These are phyloP conservation scores for Apostichopus parvimensis DNA, from an alignment of 35 echinoderm and acorn worm genomes.

Conservation along the genomic window DNA sequence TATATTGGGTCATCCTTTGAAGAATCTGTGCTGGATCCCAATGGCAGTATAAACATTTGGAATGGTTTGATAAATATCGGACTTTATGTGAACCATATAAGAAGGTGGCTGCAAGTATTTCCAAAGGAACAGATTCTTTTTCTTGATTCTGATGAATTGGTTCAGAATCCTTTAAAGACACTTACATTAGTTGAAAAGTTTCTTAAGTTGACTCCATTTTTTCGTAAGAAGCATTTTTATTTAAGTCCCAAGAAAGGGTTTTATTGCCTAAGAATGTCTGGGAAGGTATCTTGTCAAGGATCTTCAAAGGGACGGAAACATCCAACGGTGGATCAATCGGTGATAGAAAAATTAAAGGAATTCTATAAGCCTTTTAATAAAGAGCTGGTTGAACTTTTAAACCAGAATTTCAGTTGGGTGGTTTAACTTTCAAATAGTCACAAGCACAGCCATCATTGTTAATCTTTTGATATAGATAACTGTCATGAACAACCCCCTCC, in stretches of 20 bases:
- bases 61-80: conserved; percentile 70
- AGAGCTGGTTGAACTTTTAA: background rate
- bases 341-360: conserved; percentile 28
- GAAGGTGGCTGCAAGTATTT: conserved; percentile 63
- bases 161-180: conserved; percentile 28
- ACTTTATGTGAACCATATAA: conserved; percentile 63
- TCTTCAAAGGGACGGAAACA: conserved; percentile 59
- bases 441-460: background rate
- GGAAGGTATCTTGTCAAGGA: conserved; percentile 15
- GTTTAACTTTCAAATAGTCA: background rate
- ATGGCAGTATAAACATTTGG: conserved; percentile 54
- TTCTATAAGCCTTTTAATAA: conserved; percentile 56
- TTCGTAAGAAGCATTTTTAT: conserved; percentile 50
- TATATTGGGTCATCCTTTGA: conserved; percentile 57
- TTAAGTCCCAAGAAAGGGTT: conserved; percentile 55
- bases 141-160: conserved; percentile 55
- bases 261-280: conserved; percentile 54
- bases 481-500: too few species aligned
- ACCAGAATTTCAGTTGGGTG: conserved; percentile 34
- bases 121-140: conserved; percentile 58
- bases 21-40: conserved; percentile 53
- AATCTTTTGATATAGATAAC: background rate
- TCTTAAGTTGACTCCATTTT: conserved; percentile 46
- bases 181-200: conserved; percentile 53
- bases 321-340: conserved; percentile 36